phyloP scores from a whole-genome alignment of 1,140 invertebrate species.

The Drosophila leontia region DNA sequence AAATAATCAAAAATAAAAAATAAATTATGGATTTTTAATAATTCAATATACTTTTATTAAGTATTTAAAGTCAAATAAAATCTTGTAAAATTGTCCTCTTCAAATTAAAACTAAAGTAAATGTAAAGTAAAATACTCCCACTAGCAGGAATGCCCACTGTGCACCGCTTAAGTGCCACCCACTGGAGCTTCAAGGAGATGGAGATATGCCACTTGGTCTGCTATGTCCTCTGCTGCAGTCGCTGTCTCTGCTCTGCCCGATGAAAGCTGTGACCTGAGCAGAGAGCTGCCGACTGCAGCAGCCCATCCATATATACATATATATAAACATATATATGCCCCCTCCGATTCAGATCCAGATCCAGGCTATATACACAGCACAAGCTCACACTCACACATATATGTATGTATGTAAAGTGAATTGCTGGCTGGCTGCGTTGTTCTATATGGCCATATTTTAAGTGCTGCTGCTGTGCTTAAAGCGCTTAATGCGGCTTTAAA shows the following conservation, averaged over 20 bases:
- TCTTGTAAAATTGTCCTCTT: neutral
- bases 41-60: too few relatives aligned
- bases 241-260: constrained; percentile 42
- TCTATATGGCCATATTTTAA: constrained; percentile 78
- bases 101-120: neutral
- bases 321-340: constrained; percentile 1
- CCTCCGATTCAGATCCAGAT: constrained; percentile 2
- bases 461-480: constrained; percentile 72
- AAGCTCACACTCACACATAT: constrained; percentile 9
- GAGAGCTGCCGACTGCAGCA: constrained; percentile 50
- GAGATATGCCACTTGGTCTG: constrained; percentile 34
- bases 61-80: neutral
- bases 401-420: neutral
- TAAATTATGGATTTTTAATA: neutral
- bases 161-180: constrained; percentile 9
- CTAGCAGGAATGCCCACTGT: neutral
- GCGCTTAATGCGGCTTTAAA: constrained; percentile 81
- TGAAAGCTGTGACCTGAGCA: constrained; percentile 54
- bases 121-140: too few relatives aligned
- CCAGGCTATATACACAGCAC: constrained; percentile 30
- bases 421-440: constrained; percentile 17
- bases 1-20: neutral
- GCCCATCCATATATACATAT: constrained; percentile 5
- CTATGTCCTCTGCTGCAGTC: constrained; percentile 39
- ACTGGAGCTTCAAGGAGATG: constrained; percentile 1